Percentiles rank a stretch among this genome's conserved stretches.
These are phyloP conservation scores for Albula glossodonta DNA, from an alignment of 2,113 vertebrate genomes.

Conservation along the genomic window DNA sequence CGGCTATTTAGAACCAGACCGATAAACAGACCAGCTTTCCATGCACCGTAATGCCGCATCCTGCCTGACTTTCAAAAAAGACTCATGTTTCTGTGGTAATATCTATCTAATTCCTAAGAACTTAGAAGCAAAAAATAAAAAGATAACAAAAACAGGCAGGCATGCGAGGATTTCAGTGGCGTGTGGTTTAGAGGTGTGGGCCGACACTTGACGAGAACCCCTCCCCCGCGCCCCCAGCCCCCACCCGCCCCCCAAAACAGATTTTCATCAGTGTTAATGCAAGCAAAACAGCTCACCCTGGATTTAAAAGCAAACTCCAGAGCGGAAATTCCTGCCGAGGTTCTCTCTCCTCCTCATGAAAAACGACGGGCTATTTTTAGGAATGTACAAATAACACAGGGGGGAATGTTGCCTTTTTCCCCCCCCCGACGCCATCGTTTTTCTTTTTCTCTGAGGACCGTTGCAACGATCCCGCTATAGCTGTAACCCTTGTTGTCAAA, in stretches of 20 bases:
- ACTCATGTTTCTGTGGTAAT: background rate
- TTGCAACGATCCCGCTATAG: background rate
- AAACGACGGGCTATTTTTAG: constrained; percentile 34
- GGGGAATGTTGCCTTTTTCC: constrained; percentile 19
- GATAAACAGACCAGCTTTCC: background rate
- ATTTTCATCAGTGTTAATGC: background rate
- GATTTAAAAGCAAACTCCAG: background rate
- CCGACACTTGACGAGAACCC: background rate
- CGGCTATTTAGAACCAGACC: background rate
- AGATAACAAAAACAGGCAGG: background rate
- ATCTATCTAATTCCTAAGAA: background rate
- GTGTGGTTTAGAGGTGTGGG: background rate
- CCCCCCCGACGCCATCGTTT: background rate
- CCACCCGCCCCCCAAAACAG: background rate
- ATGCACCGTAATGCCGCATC: background rate
- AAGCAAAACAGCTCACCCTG: background rate
- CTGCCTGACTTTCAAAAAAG: too few relatives aligned
- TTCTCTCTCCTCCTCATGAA: constrained; percentile 2
- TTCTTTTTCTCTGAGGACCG: background rate
- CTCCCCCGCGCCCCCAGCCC: background rate
- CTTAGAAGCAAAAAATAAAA: background rate
- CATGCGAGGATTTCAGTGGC: background rate
- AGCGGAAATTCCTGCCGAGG: constrained; percentile 30
- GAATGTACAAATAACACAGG: constrained; percentile 11
- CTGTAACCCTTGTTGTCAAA: background rate